Conservation (phyloP, 1,140 invertebrate species). For the Teleopsis dalmanni region DNA sequence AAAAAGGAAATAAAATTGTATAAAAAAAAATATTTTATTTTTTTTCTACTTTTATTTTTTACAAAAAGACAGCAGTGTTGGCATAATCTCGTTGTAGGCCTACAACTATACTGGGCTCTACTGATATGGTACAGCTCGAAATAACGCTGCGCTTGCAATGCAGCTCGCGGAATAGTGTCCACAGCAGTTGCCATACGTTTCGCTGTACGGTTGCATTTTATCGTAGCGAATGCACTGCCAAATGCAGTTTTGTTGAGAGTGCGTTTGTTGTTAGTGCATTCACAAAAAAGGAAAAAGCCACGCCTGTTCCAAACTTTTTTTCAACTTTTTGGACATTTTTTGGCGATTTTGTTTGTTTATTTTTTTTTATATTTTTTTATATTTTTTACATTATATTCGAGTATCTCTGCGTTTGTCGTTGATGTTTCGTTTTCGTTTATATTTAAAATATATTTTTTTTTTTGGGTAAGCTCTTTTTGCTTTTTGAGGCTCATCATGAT, state of each 20-base stretch:
- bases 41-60: no score
- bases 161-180: neutral
- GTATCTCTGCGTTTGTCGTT: neutral
- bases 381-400: neutral
- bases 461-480: neutral
- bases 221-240: neutral
- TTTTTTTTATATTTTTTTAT: neutral
- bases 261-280: neutral
- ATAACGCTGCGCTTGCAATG: slow-evolving; percentile 8
- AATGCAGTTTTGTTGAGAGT: neutral
- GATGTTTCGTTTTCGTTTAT: neutral
- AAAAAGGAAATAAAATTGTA: no score
- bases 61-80: no score
- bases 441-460: neutral
- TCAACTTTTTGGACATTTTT: no score
- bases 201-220: neutral
- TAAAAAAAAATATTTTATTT: no score
- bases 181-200: neutral
- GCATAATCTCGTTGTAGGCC: no score
- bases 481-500: slow-evolving; percentile 8
- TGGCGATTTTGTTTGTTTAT: no score
- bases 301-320: no score
- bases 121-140: no score
- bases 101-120: no score
- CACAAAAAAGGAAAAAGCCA: no score